phyloP scores from a whole-genome alignment of 2,797 vertebrate species.

The Falco biarmicus region DNA sequence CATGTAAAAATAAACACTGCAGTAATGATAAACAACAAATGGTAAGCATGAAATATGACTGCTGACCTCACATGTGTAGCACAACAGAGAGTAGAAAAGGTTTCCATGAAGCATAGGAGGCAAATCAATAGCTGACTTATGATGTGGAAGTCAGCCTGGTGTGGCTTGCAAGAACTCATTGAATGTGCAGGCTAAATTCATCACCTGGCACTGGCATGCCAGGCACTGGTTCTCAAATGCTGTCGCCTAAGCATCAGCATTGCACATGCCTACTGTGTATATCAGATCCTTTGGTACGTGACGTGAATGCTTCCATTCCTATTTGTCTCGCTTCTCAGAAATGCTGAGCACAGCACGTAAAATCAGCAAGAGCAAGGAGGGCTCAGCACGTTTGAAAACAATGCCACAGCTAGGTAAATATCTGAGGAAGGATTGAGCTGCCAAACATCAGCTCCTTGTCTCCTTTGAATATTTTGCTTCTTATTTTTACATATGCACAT shows the following conservation, averaged over 20 bases:
- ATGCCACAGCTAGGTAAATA: constrained; percentile 11
- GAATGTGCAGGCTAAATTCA: background rate
- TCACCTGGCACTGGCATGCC: background rate
- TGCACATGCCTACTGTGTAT: background rate
- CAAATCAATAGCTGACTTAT: background rate
- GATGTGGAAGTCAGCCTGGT: background rate
- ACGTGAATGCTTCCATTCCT: background rate
- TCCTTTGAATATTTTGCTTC: constrained; percentile 5
- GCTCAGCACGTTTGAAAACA: background rate
- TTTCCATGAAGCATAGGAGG: background rate
- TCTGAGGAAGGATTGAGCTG: background rate
- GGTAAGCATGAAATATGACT: background rate
- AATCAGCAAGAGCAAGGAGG: background rate
- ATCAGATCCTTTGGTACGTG: background rate
- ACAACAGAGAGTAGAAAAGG: background rate
- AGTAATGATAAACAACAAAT: background rate
- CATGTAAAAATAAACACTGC: background rate
- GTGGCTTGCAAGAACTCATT: background rate
- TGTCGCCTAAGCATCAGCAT: background rate
- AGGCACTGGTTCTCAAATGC: background rate
- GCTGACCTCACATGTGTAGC: background rate
- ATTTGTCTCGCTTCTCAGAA: background rate
- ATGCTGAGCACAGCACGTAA: background rate
- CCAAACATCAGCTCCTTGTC: background rate
- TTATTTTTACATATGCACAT: background rate